A percentile compares a stretch with the other conserved stretches of the same genome.
Evolutionary conservation across 2,113 vertebrate genomes (phyloP).

Genomic region (Xiphophorus maculatus): DNA sequence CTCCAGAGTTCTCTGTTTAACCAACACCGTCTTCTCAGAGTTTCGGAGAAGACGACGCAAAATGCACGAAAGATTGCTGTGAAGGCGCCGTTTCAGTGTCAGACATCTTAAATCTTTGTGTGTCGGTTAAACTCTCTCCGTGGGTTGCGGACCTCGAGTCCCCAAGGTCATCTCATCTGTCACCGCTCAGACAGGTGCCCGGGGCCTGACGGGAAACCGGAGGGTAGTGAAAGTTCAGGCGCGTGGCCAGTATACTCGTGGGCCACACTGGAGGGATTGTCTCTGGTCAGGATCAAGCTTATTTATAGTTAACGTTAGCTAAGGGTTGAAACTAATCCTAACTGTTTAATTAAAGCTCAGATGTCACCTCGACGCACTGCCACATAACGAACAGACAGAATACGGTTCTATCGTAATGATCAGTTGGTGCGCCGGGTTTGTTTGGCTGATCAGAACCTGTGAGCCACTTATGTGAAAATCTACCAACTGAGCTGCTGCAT

Average conservation of each 20-base stretch:
- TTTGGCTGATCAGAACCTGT: too few relatives aligned
- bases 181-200: constrained; percentile 67
- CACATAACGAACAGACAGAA: neutral
- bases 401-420: neutral
- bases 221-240: constrained; percentile 56
- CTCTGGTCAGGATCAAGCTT: constrained; percentile 49
- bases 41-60: neutral
- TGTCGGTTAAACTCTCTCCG: neutral
- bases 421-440: too few relatives aligned
- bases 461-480: too few relatives aligned
- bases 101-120: neutral
- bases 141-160: constrained; percentile 20
- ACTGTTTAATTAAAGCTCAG: neutral
- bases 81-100: neutral
- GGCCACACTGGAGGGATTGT: constrained; percentile 25
- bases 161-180: constrained; percentile 61
- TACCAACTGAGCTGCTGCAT: too few relatives aligned
- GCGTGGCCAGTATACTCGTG: constrained; percentile 33
- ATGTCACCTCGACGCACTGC: neutral
- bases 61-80: neutral
- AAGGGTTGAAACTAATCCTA: neutral
- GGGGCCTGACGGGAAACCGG: constrained; percentile 48
- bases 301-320: constrained; percentile 49
- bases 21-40: neutral
- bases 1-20: neutral